phyloP scores from a whole-genome alignment of 2,113 vertebrate genomes.

The Syngnathus scovelli region DNA sequence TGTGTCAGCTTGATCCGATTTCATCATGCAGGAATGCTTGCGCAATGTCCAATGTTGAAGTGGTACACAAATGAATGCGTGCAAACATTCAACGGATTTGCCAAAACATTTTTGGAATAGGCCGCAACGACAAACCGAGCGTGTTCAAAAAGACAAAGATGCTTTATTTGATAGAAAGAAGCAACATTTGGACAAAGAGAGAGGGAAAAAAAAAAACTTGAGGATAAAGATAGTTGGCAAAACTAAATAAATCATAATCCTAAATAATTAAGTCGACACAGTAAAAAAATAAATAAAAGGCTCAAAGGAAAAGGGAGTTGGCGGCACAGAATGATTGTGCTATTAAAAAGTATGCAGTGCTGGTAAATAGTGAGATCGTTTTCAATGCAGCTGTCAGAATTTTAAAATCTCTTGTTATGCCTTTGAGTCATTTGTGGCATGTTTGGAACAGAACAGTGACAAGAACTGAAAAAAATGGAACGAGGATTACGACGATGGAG shows the following conservation, averaged over 20 bases:
- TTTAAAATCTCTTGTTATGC: background rate
- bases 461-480: too few relatives aligned
- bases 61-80: background rate
- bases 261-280: constrained; percentile 65
- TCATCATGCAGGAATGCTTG: background rate
- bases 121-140: background rate
- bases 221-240: constrained; percentile 57
- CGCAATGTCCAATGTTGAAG: constrained; percentile 2
- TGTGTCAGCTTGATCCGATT: constrained; percentile 9
- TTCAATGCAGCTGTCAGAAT: background rate
- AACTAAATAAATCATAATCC: constrained; percentile 66
- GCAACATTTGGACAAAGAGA: constrained; percentile 17
- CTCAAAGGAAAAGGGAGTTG: constrained; percentile 42
- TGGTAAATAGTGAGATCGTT: constrained; percentile 28
- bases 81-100: background rate
- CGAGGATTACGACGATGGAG: background rate
- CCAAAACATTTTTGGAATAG: background rate
- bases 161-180: constrained; percentile 23
- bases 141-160: constrained; percentile 5
- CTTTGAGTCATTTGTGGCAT: background rate
- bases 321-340: constrained; percentile 29
- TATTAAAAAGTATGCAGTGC: constrained; percentile 35
- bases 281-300: constrained; percentile 39
- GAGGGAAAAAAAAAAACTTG: constrained; percentile 21
- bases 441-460: background rate